Conservation (phyloP, 1,140 invertebrate species). For the Pachypeltis micranthus region DNA sequence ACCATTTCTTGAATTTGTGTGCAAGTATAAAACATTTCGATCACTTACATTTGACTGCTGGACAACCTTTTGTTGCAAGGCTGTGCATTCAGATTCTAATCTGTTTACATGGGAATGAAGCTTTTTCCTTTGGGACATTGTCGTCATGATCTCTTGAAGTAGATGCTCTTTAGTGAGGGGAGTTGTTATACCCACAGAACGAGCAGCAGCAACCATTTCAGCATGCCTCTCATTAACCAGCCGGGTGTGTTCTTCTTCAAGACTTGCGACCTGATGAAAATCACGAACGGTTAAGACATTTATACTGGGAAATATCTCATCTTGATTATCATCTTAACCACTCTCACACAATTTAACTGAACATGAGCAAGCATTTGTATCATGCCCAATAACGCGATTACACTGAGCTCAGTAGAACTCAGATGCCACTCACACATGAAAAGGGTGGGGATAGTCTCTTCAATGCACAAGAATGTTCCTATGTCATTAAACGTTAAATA, state of each 20-base stretch:
- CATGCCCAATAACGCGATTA: too few relatives aligned
- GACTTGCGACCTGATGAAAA: slow-evolving; percentile 19
- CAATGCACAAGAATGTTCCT: too few relatives aligned
- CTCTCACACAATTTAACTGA: too few relatives aligned
- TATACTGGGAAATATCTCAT: neutral
- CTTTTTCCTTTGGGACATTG: slow-evolving; percentile 65
- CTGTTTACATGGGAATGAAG: slow-evolving; percentile 56
- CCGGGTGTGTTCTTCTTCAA: slow-evolving; percentile 26
- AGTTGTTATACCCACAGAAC: slow-evolving; percentile 21
- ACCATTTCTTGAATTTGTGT: neutral
- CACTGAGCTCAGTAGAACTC: too few relatives aligned
- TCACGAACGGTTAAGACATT: slow-evolving; percentile 9
- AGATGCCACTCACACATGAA: too few relatives aligned
- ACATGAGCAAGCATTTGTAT: too few relatives aligned
- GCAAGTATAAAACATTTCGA: neutral
- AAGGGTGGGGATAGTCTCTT: too few relatives aligned
- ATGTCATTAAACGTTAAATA: too few relatives aligned
- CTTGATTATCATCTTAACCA: too few relatives aligned
- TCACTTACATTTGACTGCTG: slow-evolving; percentile 12
- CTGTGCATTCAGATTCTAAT: slow-evolving; percentile 35
- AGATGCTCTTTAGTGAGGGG: slow-evolving; percentile 52
- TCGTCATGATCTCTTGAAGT: slow-evolving; percentile 71
- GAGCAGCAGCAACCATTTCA: slow-evolving; percentile 19
- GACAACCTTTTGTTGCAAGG: slow-evolving; percentile 14
- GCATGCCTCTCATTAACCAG: slow-evolving; percentile 21